These are phyloP conservation scores for Heptranchias perlo DNA, from an alignment of 2,113 vertebrate species.

Conservation along the genomic window DNA sequence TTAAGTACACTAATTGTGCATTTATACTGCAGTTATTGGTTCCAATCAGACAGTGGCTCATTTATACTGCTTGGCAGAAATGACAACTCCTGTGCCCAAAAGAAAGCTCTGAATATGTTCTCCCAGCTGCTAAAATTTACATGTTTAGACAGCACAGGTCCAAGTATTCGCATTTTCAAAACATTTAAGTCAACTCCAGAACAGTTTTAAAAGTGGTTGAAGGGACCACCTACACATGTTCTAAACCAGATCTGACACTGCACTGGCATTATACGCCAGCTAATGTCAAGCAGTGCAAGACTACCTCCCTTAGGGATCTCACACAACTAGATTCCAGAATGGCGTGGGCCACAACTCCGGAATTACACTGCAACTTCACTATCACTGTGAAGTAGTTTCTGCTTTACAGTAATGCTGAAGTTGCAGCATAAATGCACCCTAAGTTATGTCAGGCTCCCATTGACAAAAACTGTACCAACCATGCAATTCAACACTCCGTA, in stretches of 20 bases:
- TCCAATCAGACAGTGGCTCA: neutral
- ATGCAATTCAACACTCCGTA: neutral
- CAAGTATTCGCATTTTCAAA: neutral
- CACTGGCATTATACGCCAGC: neutral
- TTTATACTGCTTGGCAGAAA: neutral
- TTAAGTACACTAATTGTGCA: neutral
- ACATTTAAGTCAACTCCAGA: neutral
- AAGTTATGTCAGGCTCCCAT: neutral
- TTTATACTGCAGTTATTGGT: neutral
- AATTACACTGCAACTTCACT: neutral
- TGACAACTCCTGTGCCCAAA: neutral
- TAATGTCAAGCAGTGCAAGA: neutral
- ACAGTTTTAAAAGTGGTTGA: neutral
- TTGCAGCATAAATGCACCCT: neutral
- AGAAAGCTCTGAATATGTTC: neutral
- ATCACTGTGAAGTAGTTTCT: neutral
- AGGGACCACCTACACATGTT: neutral
- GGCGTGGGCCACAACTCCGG: neutral
- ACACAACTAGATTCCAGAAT: neutral
- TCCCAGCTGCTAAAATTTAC: neutral
- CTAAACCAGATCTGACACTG: neutral
- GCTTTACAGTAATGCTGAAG: neutral
- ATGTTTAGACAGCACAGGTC: neutral
- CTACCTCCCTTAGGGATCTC: neutral
- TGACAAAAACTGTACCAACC: neutral